These are phyloP conservation scores for Agrochola lota DNA, from an alignment of 2,888 invertebrate species.

Conservation along the genomic window DNA sequence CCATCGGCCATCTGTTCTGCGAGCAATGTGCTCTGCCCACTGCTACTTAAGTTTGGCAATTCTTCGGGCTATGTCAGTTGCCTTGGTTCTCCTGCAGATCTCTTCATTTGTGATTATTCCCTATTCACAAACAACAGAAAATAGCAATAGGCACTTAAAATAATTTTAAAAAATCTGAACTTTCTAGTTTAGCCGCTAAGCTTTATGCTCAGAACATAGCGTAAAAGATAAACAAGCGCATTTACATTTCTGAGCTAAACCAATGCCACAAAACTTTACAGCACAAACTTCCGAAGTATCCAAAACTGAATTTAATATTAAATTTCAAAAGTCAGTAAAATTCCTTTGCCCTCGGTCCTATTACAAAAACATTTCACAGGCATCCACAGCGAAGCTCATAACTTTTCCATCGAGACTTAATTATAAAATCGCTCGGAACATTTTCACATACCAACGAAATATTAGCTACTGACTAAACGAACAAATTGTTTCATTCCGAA, in stretches of 20 bases:
- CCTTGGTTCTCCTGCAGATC: too few relatives aligned
- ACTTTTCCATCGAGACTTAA: slow-evolving; percentile 71
- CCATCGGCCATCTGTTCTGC: too few relatives aligned
- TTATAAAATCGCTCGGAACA: slow-evolving; percentile 81
- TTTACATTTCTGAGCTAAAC: neutral
- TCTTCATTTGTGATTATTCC: too few relatives aligned
- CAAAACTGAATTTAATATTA: slow-evolving; percentile 39
- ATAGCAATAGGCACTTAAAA: neutral
- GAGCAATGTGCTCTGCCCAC: too few relatives aligned
- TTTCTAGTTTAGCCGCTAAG: too few relatives aligned
- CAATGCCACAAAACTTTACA: slow-evolving; percentile 7
- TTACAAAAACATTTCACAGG: slow-evolving; percentile 57
- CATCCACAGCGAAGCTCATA: slow-evolving; percentile 43
- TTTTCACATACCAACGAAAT: slow-evolving; percentile 66
- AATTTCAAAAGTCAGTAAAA: slow-evolving; percentile 44
- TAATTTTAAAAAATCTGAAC: too few relatives aligned
- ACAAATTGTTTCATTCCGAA: slow-evolving; percentile 85
- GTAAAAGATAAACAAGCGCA: neutral
- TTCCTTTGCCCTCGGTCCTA: slow-evolving; percentile 35
- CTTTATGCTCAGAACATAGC: neutral
- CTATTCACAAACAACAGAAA: too few relatives aligned
- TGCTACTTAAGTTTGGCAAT: too few relatives aligned
- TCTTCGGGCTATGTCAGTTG: too few relatives aligned
- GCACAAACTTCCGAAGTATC: slow-evolving; percentile 29
- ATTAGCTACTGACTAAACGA: slow-evolving; percentile 72